Percentiles rank a stretch among this genome's conserved stretches.
These are phyloP conservation scores for Coboldia fuscipes DNA, from an alignment of 1,140 invertebrate species.

Conservation along the genomic window DNA sequence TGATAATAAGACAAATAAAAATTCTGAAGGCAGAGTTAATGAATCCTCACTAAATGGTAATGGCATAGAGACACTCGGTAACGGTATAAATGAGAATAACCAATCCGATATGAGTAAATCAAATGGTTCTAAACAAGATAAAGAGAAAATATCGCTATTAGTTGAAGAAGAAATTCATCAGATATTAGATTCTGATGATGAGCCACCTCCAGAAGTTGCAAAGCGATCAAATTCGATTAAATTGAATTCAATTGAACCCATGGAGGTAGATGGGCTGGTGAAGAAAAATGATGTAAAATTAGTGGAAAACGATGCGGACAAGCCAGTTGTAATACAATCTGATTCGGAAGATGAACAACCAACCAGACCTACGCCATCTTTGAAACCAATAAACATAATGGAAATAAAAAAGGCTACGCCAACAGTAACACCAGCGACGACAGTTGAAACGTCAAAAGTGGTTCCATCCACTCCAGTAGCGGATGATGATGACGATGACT, in stretches of 20 bases:
- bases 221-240: conserved; percentile 1
- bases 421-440: conserved; percentile 4
- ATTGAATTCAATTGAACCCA: not conserved
- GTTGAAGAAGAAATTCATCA: conserved; percentile 13
- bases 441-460: conserved; percentile 3
- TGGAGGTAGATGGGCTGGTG: not conserved
- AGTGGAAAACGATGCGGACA: conserved; percentile 6
- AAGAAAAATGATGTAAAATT: no score
- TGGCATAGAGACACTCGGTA: no score
- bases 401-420: not conserved
- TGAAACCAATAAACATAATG: conserved; percentile 1
- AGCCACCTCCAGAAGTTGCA: conserved; percentile 2
- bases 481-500: conserved; percentile 30
- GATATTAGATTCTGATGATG: conserved; percentile 15
- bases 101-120: no score
- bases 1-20: not conserved
- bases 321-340: conserved; percentile 10
- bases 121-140: no score
- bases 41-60: no score
- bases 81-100: no score
- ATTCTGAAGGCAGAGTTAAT: no score
- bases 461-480: conserved; percentile 7
- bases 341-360: conserved; percentile 8
- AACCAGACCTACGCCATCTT: no score
- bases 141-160: conserved; percentile 3